Evolutionary conservation across 2,113 vertebrate genomes (phyloP).

Genomic region (Dissostichus mawsoni): DNA sequence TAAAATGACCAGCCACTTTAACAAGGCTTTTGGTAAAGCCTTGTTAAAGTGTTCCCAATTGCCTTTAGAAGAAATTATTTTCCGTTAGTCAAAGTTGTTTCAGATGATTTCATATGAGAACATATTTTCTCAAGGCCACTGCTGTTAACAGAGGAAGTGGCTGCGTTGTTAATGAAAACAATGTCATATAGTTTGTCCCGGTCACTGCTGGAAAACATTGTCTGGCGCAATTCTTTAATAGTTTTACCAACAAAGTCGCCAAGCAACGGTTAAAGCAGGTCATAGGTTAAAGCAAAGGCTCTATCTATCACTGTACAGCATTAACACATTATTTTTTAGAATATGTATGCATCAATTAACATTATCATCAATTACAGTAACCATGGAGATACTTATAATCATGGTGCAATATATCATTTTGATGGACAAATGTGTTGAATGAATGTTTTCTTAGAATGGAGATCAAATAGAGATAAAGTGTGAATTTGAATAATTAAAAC

Average conservation of each 20-base stretch:
- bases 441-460: background rate
- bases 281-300: background rate
- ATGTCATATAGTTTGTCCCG: background rate
- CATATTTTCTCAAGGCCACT: background rate
- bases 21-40: background rate
- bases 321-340: background rate
- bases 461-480: background rate
- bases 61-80: background rate
- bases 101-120: slow-evolving; percentile 18
- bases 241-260: background rate
- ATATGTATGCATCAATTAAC: background rate
- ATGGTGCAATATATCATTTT: background rate
- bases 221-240: background rate
- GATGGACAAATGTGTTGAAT: background rate
- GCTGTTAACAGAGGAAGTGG: background rate
- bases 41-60: background rate
- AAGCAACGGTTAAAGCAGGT: background rate
- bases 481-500: background rate
- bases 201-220: background rate
- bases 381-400: background rate
- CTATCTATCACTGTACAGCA: background rate
- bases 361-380: background rate
- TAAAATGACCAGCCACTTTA: background rate
- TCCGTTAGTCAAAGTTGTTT: background rate
- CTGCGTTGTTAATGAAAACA: background rate